Evolutionary conservation across 2,888 invertebrate species (phyloP).

Genomic region (Xanthorhoe spadicearia): DNA sequence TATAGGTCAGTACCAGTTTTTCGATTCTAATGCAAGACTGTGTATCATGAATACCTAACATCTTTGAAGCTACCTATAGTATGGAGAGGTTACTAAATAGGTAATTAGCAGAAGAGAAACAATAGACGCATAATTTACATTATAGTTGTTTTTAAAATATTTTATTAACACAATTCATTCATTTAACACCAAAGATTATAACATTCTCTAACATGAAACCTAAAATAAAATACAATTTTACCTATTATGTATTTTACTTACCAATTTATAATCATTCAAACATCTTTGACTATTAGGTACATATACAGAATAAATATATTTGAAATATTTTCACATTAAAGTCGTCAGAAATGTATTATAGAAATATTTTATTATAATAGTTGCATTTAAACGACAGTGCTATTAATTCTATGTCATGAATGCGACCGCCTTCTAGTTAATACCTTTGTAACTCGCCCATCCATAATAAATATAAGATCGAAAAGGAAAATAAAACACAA

Average conservation of each 20-base stretch:
- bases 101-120: slow-evolving; percentile 59
- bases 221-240: slow-evolving; percentile 84
- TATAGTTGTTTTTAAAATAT: slow-evolving; percentile 82
- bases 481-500: slow-evolving; percentile 82
- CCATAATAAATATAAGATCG: slow-evolving; percentile 54
- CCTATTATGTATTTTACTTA: slow-evolving; percentile 81
- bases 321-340: slow-evolving; percentile 74
- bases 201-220: slow-evolving; percentile 85
- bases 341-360: slow-evolving; percentile 74
- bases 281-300: slow-evolving; percentile 81
- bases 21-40: too few relatives aligned
- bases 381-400: slow-evolving; percentile 68
- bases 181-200: slow-evolving; percentile 86
- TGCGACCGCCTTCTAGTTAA: slow-evolving; percentile 65
- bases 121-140: slow-evolving; percentile 77
- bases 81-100: neutral
- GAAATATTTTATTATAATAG: slow-evolving; percentile 56
- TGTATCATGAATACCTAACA: too few relatives aligned
- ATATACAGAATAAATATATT: slow-evolving; percentile 80
- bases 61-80: too few relatives aligned
- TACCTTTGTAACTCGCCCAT: slow-evolving; percentile 62
- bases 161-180: slow-evolving; percentile 86
- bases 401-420: slow-evolving; percentile 60
- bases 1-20: too few relatives aligned
- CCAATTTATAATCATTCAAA: slow-evolving; percentile 84